phyloP scores from a whole-genome alignment of 1,140 invertebrate species.

The Hormaphis cornu region DNA sequence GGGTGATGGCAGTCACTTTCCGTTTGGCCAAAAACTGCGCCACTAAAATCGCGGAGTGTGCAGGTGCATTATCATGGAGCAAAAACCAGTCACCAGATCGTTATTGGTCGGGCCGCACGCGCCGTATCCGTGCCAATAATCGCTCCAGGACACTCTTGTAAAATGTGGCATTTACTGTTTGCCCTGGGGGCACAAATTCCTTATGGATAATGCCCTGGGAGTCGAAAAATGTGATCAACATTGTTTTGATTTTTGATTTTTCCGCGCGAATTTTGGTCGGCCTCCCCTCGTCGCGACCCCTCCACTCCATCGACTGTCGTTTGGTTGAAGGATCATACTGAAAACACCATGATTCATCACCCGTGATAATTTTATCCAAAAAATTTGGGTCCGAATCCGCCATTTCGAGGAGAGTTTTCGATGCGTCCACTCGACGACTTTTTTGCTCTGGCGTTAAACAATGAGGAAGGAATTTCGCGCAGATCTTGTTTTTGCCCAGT shows the following conservation, averaged over 20 bases:
- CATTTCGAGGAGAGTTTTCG: neutral
- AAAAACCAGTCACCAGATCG: no score
- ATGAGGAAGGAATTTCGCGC: neutral
- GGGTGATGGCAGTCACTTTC: slow-evolving; percentile 38
- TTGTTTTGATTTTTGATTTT: neutral
- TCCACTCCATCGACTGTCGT: neutral
- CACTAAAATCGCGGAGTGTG: slow-evolving; percentile 34
- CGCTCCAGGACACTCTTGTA: neutral
- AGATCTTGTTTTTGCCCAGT: neutral
- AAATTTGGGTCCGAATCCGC: neutral
- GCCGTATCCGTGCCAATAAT: neutral
- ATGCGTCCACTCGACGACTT: neutral
- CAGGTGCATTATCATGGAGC: slow-evolving; percentile 40
- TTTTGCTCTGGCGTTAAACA: neutral
- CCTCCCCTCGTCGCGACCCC: neutral
- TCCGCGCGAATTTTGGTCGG: no score
- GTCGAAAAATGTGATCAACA: neutral
- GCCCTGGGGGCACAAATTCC: neutral
- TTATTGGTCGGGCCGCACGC: neutral
- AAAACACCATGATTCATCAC: neutral
- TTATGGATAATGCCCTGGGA: neutral
- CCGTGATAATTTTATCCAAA: neutral
- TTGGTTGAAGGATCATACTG: neutral
- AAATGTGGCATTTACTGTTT: neutral
- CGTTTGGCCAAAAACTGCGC: slow-evolving; percentile 37